Percentiles rank a stretch among this genome's conserved stretches.
These are phyloP conservation scores for Taeniopygia guttata DNA, from an alignment of 2,797 vertebrate genomes.

Conservation along the genomic window DNA sequence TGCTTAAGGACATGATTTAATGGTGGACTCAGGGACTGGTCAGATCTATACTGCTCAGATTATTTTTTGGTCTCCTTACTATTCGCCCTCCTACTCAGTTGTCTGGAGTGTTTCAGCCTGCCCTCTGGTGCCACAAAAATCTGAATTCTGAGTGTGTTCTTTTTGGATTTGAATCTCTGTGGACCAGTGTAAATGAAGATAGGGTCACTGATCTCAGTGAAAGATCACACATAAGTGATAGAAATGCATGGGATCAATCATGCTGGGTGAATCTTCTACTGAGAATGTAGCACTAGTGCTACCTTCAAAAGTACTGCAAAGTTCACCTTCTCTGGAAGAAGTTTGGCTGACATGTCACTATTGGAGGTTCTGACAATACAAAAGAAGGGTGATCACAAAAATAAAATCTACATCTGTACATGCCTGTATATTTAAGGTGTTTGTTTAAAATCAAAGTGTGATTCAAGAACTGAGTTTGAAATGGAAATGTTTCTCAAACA, in stretches of 20 bases:
- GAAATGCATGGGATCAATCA: neutral
- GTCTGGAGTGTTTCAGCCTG: neutral
- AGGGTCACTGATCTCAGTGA: neutral
- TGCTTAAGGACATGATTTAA: neutral
- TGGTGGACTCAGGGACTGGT: neutral
- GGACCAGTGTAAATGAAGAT: neutral
- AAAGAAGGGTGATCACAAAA: neutral
- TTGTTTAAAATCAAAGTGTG: neutral
- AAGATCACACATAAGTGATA: neutral
- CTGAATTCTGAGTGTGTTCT: neutral
- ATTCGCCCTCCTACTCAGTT: neutral
- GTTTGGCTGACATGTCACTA: neutral
- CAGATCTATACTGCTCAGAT: neutral
- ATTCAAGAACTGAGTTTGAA: neutral
- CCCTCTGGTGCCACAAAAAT: neutral
- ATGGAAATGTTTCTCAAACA: neutral
- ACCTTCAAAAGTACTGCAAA: neutral
- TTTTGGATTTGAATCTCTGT: neutral
- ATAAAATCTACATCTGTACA: neutral
- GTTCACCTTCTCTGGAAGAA: neutral
- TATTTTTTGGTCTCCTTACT: conserved; percentile 1
- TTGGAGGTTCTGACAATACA: neutral
- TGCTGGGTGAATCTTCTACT: neutral
- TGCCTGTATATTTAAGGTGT: neutral
- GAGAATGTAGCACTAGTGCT: neutral